Conservation (phyloP, 2,888 invertebrate species). For the Drosophila multiciliata region DNA sequence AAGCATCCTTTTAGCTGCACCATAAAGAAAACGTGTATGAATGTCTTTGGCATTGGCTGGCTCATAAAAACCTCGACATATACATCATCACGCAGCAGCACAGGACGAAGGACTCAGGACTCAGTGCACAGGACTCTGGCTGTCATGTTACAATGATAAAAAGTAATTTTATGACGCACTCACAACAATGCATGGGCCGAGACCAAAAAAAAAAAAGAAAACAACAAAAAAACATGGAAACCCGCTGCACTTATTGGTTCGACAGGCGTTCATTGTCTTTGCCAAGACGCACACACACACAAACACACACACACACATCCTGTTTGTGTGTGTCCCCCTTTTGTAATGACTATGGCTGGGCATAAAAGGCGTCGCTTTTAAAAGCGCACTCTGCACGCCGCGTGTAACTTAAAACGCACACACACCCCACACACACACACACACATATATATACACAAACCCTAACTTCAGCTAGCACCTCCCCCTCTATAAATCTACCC, state of each 20-base stretch:
- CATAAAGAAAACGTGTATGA: slow-evolving; percentile 74
- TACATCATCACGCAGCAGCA: slow-evolving; percentile 40
- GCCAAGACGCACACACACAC: slow-evolving; percentile 45
- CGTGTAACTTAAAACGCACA: slow-evolving; percentile 59
- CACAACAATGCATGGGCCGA: slow-evolving; percentile 47
- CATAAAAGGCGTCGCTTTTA: slow-evolving; percentile 66
- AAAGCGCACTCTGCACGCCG: slow-evolving; percentile 56
- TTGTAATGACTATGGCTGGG: slow-evolving; percentile 64
- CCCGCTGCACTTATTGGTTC: slow-evolving; percentile 66
- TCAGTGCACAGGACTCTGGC: slow-evolving; percentile 32
- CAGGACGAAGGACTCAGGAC: slow-evolving; percentile 8
- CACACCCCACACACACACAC: neutral
- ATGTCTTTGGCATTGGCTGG: slow-evolving; percentile 66
- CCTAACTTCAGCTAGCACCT: neutral
- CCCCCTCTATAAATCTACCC: neutral
- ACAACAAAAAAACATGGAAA: slow-evolving; percentile 16
- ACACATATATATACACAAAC: neutral
- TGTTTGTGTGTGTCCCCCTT: slow-evolving; percentile 39
- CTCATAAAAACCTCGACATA: slow-evolving; percentile 70
- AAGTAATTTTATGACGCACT: slow-evolving; percentile 82
- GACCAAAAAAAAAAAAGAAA: slow-evolving; percentile 15
- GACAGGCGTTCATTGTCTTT: slow-evolving; percentile 66
- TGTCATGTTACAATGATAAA: slow-evolving; percentile 81
- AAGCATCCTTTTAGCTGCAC: slow-evolving; percentile 73
- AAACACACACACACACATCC: slow-evolving; percentile 20